A percentile compares a stretch with the other conserved stretches of the same genome.
These are phyloP conservation scores for Hyperoplus immaculatus DNA, from an alignment of 2,797 vertebrate genomes.

Conservation along the genomic window DNA sequence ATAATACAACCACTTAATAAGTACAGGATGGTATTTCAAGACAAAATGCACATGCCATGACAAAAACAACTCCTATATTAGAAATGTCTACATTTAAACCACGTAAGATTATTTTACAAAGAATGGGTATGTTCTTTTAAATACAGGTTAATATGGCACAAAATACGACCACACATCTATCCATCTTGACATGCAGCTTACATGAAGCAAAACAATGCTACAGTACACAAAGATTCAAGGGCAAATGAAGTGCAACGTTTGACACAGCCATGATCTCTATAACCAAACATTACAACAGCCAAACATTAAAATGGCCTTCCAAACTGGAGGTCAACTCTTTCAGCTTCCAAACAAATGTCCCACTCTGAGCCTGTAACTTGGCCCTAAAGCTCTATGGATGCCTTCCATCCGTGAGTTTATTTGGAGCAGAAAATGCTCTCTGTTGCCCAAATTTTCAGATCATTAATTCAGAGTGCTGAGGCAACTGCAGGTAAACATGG, in stretches of 20 bases:
- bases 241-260: slow-evolving; percentile 27
- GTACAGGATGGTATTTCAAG: not conserved
- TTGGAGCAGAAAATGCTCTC: slow-evolving; percentile 56
- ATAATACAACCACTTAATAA: slow-evolving; percentile 28
- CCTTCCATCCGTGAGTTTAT: slow-evolving; percentile 66
- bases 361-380: slow-evolving; percentile 53
- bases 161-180: not conserved
- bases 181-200: not conserved
- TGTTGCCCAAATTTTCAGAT: slow-evolving; percentile 62
- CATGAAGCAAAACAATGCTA: not conserved
- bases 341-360: slow-evolving; percentile 42
- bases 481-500: slow-evolving; percentile 68
- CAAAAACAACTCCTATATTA: not conserved
- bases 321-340: slow-evolving; percentile 58
- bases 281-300: slow-evolving; percentile 52
- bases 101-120: not conserved
- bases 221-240: slow-evolving; percentile 32
- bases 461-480: slow-evolving; percentile 70
- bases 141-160: not conserved
- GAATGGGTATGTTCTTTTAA: not conserved
- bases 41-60: not conserved
- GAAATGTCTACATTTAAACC: not conserved
- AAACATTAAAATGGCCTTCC: slow-evolving; percentile 52
- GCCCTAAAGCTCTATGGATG: slow-evolving; percentile 63
- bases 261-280: slow-evolving; percentile 32